Base-by-base conservation (phyloP, 2,113 vertebrate species). In the Capreolus pygargus region DNA sequence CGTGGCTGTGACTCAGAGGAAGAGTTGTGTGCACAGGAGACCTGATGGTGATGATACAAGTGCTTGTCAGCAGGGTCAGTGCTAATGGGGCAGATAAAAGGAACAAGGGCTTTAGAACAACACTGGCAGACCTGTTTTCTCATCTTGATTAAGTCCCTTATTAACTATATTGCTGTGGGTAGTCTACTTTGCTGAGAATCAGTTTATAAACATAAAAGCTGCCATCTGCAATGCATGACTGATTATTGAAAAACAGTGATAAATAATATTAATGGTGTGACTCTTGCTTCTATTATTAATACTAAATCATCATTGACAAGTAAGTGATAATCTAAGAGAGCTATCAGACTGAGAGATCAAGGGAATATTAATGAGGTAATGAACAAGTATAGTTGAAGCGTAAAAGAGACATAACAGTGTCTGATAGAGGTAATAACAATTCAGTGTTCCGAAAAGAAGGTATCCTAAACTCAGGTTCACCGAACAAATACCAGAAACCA, bases 371-470 rank as follows among this genome's bases (percentile, higher is more conserved):
- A 45, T 57, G 27, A 84, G 33, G 1, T 33, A 61, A 70, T 30
- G 25, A 74, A 61, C 11, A 94, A 45, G 5, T 17, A 7, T 14
- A 36, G 7, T 60, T 93, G 36, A 39, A 64, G 39, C 36, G 1
- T 27, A 47, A 89, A 47, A 55, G 2, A 50, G 11, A 50, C 3
- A 3, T 58, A 91, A 33, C 9, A 50, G 58, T 27, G 6, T 55
- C 33, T 83, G 25, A 19, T 9, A 52, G 23, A 47, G 4, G 0
- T 82, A 97, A 97, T 94, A 98, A 95, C 78, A 97, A 96, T 95
- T 98, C 93, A 57, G 0, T 96, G 94, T 95, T 91, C 96, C 89
- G 91, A 96, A 97, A 96, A 98, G 93, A 60, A 43, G 81, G 93
- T 58, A 28, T 85, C 83, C 16, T 3, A 1, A 92, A 92, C 25